Evolutionary conservation across 2,113 vertebrate species (phyloP).

Genomic region (Felis catus): DNA sequence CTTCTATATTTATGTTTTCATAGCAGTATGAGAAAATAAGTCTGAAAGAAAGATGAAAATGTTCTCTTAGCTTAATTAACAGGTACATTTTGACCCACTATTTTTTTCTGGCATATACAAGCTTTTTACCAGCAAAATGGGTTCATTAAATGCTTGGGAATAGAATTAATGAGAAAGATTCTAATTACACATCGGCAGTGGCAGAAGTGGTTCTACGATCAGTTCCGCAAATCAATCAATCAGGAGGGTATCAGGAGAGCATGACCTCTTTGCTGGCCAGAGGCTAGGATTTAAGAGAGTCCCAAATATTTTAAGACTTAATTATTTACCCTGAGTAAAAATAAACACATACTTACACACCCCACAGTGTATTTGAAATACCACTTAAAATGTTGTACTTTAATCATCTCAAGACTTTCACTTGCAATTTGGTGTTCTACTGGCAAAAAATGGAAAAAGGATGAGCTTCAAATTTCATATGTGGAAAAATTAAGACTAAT

Average conservation of each 20-base stretch:
- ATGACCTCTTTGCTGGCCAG: not conserved
- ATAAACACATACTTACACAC: not conserved
- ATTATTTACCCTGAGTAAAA: constrained; percentile 37
- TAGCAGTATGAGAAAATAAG: constrained; percentile 29
- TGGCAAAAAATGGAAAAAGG: constrained; percentile 31
- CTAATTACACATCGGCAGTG: not conserved
- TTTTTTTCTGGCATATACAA: not conserved
- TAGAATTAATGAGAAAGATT: not conserved
- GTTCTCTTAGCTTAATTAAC: constrained; percentile 12
- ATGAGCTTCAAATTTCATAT: not conserved
- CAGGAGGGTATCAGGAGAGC: not conserved
- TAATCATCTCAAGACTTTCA: not conserved
- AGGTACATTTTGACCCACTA: not conserved
- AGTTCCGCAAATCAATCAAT: not conserved
- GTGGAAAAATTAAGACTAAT: not conserved
- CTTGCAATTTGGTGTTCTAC: not conserved
- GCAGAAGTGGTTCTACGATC: not conserved
- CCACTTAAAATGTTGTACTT: not conserved
- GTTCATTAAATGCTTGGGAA: not conserved
- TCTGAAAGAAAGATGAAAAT: constrained; percentile 46
- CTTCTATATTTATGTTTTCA: constrained; percentile 31
- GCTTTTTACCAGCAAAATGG: constrained; percentile 28
- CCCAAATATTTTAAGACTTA: not conserved
- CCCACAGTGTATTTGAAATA: not conserved
- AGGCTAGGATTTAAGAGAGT: not conserved